A percentile compares a stretch with the other conserved stretches of the same genome.
These are phyloP conservation scores for Podarcis siculus DNA, from an alignment of 2,797 vertebrate genomes.

Conservation along the genomic window DNA sequence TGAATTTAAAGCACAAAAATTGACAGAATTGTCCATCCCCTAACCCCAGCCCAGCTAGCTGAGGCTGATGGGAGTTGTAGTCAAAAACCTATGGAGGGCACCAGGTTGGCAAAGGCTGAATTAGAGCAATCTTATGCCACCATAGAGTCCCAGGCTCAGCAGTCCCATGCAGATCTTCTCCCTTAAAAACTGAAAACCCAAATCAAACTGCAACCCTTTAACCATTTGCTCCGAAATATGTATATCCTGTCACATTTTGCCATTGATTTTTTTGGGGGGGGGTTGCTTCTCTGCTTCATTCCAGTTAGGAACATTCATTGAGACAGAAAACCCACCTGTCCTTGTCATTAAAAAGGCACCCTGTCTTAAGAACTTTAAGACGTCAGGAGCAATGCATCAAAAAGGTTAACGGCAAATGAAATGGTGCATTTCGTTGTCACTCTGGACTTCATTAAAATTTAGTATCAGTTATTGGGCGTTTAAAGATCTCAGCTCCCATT, in stretches of 20 bases:
- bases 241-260: neutral
- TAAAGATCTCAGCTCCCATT: conserved; percentile 49
- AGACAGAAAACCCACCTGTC: conserved; percentile 60
- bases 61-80: too few species aligned
- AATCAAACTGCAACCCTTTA: neutral
- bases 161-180: neutral
- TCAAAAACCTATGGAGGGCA: too few species aligned
- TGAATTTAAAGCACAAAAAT: too few species aligned
- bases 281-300: conserved; percentile 4
- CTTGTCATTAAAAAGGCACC: conserved; percentile 56
- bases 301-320: conserved; percentile 43
- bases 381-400: conserved; percentile 56
- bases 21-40: too few species aligned
- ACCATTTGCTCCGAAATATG: neutral
- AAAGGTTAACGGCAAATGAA: conserved; percentile 76
- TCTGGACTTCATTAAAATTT: conserved; percentile 76
- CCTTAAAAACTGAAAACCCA: neutral
- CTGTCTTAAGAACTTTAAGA: conserved; percentile 64
- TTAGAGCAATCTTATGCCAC: neutral
- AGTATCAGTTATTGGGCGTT: conserved; percentile 65
- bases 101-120: neutral
- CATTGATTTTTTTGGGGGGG: too few species aligned
- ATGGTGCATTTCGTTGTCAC: conserved; percentile 68
- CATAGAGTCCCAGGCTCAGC: rapidly evolving
- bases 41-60: too few species aligned